These are phyloP conservation scores for Pangasius macronema DNA, from an alignment of 2,797 vertebrate species.

Conservation along the genomic window DNA sequence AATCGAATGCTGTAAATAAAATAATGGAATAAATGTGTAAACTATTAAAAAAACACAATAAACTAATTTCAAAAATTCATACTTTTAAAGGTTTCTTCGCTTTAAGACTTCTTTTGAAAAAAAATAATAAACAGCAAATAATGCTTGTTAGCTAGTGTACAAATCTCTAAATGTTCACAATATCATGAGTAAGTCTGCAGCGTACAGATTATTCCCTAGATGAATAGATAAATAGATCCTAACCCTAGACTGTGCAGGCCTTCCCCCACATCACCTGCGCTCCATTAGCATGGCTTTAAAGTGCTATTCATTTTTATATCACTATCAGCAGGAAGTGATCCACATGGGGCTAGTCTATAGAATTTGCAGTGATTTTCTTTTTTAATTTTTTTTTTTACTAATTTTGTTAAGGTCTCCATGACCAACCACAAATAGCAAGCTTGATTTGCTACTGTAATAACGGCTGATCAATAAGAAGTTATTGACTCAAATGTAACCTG, in stretches of 20 bases:
- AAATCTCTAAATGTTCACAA: neutral
- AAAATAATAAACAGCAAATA: neutral
- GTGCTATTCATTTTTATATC: conserved; percentile 10
- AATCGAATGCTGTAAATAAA: neutral
- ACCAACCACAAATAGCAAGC: neutral
- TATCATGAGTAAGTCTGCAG: neutral
- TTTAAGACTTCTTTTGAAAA: neutral
- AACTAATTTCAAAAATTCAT: neutral
- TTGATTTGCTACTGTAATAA: neutral
- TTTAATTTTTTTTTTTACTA: neutral
- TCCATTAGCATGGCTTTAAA: neutral
- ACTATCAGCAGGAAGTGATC: neutral
- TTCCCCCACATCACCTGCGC: neutral
- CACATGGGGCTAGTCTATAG: neutral
- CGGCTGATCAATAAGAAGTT: neutral
- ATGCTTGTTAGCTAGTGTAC: neutral
- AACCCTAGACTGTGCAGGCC: neutral
- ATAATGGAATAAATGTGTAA: neutral
- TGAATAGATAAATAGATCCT: no score
- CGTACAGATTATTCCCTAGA: neutral
- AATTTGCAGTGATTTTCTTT: neutral
- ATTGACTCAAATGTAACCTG: neutral
- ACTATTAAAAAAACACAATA: neutral
- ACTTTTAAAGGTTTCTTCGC: neutral
- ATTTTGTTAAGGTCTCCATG: neutral